These are phyloP conservation scores for Acipenser oxyrinchus DNA, from an alignment of 2,797 vertebrate species.

Conservation along the genomic window DNA sequence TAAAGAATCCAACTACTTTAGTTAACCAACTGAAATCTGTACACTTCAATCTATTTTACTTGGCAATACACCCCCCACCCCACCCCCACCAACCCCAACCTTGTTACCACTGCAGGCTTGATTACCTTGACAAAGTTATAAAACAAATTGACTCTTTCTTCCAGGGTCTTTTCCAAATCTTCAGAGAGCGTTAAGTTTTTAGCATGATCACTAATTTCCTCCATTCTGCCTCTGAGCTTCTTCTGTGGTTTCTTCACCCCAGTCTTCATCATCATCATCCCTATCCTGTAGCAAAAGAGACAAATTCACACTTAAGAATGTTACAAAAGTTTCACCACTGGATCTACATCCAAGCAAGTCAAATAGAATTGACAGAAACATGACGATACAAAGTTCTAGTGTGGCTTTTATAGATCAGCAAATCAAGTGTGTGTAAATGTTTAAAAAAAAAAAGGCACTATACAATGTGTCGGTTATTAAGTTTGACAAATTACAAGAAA, in stretches of 20 bases:
- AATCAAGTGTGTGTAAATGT: no score
- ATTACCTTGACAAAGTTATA: conserved; percentile 96
- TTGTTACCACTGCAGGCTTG: neutral
- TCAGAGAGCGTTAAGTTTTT: conserved; percentile 93
- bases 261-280: conserved; percentile 91
- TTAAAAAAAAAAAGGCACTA: no score
- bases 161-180: conserved; percentile 87
- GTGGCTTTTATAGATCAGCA: no score
- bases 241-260: conserved; percentile 96
- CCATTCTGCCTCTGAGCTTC: conserved; percentile 93
- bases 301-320: neutral
- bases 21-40: neutral
- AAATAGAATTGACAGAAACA: no score
- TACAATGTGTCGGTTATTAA: no score
- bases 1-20: no score
- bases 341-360: no score
- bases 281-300: conserved; percentile 44
- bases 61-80: no score
- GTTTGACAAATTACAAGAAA: no score
- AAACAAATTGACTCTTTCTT: conserved; percentile 90
- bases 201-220: conserved; percentile 95
- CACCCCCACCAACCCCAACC: neutral
- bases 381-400: no score
- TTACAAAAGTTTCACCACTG: no score
- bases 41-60: no score